Evolutionary conservation across 2,113 vertebrate species (phyloP).

Genomic region (Laterallus jamaicensis): DNA sequence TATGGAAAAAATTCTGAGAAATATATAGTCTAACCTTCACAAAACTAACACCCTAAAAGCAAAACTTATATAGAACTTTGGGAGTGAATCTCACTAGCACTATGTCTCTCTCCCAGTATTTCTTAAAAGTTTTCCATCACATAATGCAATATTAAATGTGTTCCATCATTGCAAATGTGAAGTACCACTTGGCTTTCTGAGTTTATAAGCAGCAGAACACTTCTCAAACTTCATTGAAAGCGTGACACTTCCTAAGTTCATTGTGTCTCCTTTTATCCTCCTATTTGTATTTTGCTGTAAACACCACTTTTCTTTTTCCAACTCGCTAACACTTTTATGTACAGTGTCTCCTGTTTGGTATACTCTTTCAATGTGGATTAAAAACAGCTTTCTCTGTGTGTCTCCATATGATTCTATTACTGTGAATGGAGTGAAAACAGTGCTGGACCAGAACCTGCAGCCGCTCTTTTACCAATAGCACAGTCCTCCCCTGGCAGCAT

Average conservation of each 20-base stretch:
- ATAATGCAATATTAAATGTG: neutral
- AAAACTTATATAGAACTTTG: neutral
- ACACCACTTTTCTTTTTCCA: no score
- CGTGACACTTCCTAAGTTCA: neutral
- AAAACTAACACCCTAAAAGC: neutral
- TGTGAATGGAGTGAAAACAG: neutral
- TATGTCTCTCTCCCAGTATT: neutral
- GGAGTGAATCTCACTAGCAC: neutral
- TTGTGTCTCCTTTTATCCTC: neutral
- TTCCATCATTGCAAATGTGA: neutral
- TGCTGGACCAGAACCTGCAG: slow-evolving; percentile 16
- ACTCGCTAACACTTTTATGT: neutral
- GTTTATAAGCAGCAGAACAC: neutral
- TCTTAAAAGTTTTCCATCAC: neutral
- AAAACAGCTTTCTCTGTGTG: neutral
- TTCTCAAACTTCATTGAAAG: neutral
- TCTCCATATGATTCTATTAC: neutral
- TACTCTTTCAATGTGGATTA: neutral
- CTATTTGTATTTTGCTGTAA: neutral
- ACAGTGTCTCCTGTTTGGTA: neutral
- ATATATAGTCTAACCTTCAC: neutral
- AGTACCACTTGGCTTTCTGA: neutral
- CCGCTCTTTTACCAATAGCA: neutral
- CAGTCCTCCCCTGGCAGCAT: neutral
- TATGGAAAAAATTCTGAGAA: neutral